phyloP scores from a whole-genome alignment of 1,140 invertebrate genomes.

The Berghia stephanieae region DNA sequence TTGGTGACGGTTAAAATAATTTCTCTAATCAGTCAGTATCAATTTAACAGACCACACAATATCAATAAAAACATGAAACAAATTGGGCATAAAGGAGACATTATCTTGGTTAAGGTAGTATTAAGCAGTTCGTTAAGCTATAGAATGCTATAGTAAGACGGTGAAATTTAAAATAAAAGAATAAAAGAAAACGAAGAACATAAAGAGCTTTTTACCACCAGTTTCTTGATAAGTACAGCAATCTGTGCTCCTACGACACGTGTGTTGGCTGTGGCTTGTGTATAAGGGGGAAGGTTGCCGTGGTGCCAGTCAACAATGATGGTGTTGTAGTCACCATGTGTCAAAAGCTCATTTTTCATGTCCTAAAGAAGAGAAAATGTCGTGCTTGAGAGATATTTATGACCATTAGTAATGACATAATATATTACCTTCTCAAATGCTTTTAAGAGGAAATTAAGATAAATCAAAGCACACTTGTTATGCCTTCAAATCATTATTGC shows the following conservation, averaged over 20 bases:
- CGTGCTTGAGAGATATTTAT: background rate
- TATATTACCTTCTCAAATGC: background rate
- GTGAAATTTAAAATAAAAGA: no score
- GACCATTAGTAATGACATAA: background rate
- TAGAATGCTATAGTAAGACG: background rate
- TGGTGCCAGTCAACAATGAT: constrained; percentile 94
- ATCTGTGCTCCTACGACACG: constrained; percentile 90
- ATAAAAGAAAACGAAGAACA: background rate
- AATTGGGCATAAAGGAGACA: no score
- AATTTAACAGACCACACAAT: no score
- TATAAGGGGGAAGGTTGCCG: constrained; percentile 87
- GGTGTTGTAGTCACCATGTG: constrained; percentile 81
- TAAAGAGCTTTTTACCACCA: constrained; percentile 20
- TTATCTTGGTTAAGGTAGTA: no score
- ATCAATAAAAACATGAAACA: no score
- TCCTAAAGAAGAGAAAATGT: constrained; percentile 32
- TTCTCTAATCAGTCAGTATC: no score
- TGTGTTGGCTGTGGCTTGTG: constrained; percentile 90
- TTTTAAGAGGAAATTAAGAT: background rate
- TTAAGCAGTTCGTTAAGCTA: background rate
- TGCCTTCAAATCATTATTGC: background rate
- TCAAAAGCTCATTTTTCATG: constrained; percentile 48
- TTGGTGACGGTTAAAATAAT: no score
- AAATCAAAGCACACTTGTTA: background rate
- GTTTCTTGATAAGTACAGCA: constrained; percentile 70